phyloP scores from a whole-genome alignment of 2,113 vertebrate species.

The Colinus virginianus region DNA sequence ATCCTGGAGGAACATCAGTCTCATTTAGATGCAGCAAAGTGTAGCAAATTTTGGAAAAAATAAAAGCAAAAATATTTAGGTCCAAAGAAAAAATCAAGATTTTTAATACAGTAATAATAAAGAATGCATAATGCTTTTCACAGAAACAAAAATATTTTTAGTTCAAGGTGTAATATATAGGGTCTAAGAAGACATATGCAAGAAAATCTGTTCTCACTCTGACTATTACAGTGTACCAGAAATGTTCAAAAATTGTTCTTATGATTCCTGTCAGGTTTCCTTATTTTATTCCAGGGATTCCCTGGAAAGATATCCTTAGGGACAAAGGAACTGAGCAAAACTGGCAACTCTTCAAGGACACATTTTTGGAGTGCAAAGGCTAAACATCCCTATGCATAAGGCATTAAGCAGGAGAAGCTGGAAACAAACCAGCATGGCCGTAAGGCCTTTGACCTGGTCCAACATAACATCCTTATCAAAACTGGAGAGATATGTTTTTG shows the following conservation, averaged over 20 bases:
- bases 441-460: no score
- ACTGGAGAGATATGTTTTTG: no score
- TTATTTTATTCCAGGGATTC: not conserved
- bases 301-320: no score
- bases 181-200: not conserved
- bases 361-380: no score
- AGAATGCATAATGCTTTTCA: not conserved
- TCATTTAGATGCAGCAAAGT: slow-evolving; percentile 27
- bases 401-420: no score
- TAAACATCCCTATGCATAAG: no score
- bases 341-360: no score
- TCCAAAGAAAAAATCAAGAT: not conserved
- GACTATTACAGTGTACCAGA: not conserved
- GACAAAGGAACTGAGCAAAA: no score
- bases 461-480: no score
- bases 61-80: slow-evolving; percentile 39
- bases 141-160: slow-evolving; percentile 25
- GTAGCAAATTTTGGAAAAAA: slow-evolving; percentile 26
- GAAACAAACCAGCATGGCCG: not conserved
- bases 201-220: not conserved
- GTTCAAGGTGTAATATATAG: not conserved
- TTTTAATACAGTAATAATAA: slow-evolving; percentile 5
- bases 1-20: slow-evolving; percentile 28
- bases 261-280: not conserved
- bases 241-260: not conserved